Evolutionary conservation across 2,797 vertebrate genomes (phyloP), one percentile per base, ranked within the genome.

Genomic region (Clamator glandarius): DNA sequence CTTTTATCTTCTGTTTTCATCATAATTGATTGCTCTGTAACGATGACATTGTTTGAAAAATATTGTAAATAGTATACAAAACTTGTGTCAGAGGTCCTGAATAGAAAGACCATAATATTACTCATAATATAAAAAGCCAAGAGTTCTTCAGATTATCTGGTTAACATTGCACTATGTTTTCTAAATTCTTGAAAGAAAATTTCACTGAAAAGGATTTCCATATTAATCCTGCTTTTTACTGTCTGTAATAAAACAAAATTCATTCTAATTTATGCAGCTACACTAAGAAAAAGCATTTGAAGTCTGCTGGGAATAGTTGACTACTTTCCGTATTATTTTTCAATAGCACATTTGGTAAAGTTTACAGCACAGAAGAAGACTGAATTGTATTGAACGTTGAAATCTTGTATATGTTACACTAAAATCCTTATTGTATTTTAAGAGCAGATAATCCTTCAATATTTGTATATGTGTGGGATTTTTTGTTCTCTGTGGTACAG

Each of bases 281-380:
- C 24, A 57, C n/a, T 19, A 54, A 17, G 33, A n/a, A 39, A n/a
- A 48, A n/a, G 4, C 63, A n/a, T 68, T 66, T 55, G 80, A 17
- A 42, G 25, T 69, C 52, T 51, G 29, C 54, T 74, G 72, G 75
- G 66, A 89, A 82, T n/a, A 73, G 42, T 11, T 87, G 89, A 72
- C 12, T 73, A 70, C 12, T 31, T 93, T 92, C 84, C 90, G 59
- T 68, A 59, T 82, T 91, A 64, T 87, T 95, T 94, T 84, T 52
- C 66, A 52, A 25, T 23, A 29, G 33, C 31, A 35, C 51, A 66
- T 77, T 76, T 50, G 66, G 77, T 50, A 41, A 89, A 67, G 64
- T 93, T 94, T 78, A 84, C 29, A 90, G 51, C 75, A 87, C 31
- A 85, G 52, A 15, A 80, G 41, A 93, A 64, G n/a, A 14, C 39